A percentile compares a stretch with the other conserved stretches of the same genome.
phyloP scores from a whole-genome alignment of 2,888 invertebrate genomes.

The Pseudococcus viburni region DNA sequence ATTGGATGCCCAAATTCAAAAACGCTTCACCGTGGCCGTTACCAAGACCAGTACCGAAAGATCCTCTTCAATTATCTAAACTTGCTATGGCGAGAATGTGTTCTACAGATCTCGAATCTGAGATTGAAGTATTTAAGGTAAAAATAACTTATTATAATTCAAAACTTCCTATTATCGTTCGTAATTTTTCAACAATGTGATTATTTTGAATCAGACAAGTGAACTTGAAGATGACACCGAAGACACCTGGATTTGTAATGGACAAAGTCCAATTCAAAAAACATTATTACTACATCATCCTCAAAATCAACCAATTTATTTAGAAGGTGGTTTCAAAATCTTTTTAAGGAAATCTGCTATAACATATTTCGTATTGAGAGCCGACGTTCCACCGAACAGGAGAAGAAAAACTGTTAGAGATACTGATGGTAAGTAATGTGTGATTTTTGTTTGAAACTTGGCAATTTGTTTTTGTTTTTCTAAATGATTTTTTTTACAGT shows the following conservation, averaged over 20 bases:
- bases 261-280: slow-evolving; percentile 84
- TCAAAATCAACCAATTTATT: slow-evolving; percentile 78
- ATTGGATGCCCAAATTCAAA: slow-evolving; percentile 95
- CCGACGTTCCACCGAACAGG: slow-evolving; percentile 76
- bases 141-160: slow-evolving; percentile 67
- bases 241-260: slow-evolving; percentile 93
- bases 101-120: slow-evolving; percentile 83
- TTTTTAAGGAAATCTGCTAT: slow-evolving; percentile 84
- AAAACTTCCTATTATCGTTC: neutral
- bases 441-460: neutral
- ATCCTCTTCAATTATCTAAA: slow-evolving; percentile 83
- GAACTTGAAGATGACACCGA: slow-evolving; percentile 82
- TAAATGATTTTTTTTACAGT: slow-evolving; percentile 74
- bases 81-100: slow-evolving; percentile 88
- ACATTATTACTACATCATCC: slow-evolving; percentile 79
- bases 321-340: slow-evolving; percentile 88
- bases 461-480: neutral
- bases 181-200: slow-evolving; percentile 41
- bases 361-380: slow-evolving; percentile 86
- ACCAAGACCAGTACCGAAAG: slow-evolving; percentile 84
- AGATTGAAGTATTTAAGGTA: slow-evolving; percentile 79
- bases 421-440: slow-evolving; percentile 67
- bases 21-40: slow-evolving; percentile 89
- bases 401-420: slow-evolving; percentile 69
- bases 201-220: slow-evolving; percentile 73